phyloP scores from a whole-genome alignment of 2,113 vertebrate genomes.

The Poeciliopsis retropinna region DNA sequence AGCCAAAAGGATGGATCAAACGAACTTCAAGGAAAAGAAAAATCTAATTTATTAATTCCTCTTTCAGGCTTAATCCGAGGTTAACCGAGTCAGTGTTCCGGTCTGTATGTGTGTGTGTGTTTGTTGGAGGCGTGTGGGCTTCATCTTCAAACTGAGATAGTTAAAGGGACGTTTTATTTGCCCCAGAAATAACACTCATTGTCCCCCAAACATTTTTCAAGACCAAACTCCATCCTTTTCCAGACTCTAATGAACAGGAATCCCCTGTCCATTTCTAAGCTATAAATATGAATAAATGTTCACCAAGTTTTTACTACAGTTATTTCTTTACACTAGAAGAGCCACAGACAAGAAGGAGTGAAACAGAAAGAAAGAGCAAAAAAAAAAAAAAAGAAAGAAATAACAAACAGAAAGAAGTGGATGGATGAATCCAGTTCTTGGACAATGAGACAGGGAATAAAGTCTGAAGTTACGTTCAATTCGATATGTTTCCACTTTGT shows the following conservation, averaged over 20 bases:
- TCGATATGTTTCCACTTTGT: neutral
- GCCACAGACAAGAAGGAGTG: too few relatives aligned
- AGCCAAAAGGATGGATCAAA: slow-evolving; percentile 49
- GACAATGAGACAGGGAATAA: neutral
- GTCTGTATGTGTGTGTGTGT: neutral
- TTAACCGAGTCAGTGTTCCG: neutral
- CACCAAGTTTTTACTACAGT: neutral
- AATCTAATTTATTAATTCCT: slow-evolving; percentile 51
- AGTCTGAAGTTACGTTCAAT: neutral
- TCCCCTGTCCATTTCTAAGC: neutral
- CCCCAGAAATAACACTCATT: slow-evolving; percentile 50
- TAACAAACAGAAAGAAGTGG: neutral
- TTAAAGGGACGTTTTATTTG: slow-evolving; percentile 28
- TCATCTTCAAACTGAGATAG: slow-evolving; percentile 1
- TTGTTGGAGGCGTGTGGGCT: neutral
- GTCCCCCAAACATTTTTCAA: slow-evolving; percentile 4
- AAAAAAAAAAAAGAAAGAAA: too few relatives aligned
- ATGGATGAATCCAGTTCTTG: neutral
- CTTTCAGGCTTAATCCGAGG: slow-evolving; percentile 16
- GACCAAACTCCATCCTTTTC: neutral
- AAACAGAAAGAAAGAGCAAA: neutral
- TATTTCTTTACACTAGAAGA: neutral
- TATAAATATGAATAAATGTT: neutral
- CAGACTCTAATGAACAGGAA: neutral
- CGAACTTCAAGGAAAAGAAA: slow-evolving; percentile 20